These are phyloP conservation scores for Leptestheria dahalacensis DNA, from an alignment of 1,140 invertebrate genomes.

Conservation along the genomic window DNA sequence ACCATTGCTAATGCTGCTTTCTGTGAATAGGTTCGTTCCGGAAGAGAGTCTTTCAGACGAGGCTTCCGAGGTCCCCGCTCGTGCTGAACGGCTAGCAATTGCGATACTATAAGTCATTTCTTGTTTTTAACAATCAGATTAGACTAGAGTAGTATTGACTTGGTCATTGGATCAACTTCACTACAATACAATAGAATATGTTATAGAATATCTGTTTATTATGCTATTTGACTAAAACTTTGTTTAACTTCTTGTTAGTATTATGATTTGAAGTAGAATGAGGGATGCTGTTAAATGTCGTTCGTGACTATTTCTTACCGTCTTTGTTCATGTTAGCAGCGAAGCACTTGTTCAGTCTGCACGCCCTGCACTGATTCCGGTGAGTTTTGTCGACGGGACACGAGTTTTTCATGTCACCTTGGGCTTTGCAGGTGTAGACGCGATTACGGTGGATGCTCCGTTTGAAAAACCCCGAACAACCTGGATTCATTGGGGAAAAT, in stretches of 20 bases:
- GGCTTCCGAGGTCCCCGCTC: conserved; percentile 41
- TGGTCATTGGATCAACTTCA: too few relatives aligned
- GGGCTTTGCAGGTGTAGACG: conserved; percentile 90
- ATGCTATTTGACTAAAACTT: too few relatives aligned
- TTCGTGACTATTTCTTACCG: conserved; percentile 49
- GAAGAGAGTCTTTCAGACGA: conserved; percentile 11
- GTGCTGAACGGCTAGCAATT: conserved; percentile 38
- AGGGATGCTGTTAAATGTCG: too few relatives aligned
- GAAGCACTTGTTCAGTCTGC: conserved; percentile 89
- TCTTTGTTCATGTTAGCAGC: conserved; percentile 97
- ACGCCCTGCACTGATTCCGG: conserved; percentile 91
- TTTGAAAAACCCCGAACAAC: conserved; percentile 95
- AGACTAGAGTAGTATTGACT: too few relatives aligned
- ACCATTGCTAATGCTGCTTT: conserved; percentile 13
- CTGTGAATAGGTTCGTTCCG: not conserved
- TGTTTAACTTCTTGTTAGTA: too few relatives aligned
- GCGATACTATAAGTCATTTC: not conserved
- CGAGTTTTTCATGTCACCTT: conserved; percentile 75
- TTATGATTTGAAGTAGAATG: too few relatives aligned
- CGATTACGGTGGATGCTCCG: conserved; percentile 87
- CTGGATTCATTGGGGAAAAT: too few relatives aligned
- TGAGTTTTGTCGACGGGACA: conserved; percentile 95
- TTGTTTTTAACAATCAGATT: too few relatives aligned
- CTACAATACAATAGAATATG: too few relatives aligned
- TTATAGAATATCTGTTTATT: too few relatives aligned